phyloP scores from a whole-genome alignment of 1,140 invertebrate genomes.

The Drosophila varians region DNA sequence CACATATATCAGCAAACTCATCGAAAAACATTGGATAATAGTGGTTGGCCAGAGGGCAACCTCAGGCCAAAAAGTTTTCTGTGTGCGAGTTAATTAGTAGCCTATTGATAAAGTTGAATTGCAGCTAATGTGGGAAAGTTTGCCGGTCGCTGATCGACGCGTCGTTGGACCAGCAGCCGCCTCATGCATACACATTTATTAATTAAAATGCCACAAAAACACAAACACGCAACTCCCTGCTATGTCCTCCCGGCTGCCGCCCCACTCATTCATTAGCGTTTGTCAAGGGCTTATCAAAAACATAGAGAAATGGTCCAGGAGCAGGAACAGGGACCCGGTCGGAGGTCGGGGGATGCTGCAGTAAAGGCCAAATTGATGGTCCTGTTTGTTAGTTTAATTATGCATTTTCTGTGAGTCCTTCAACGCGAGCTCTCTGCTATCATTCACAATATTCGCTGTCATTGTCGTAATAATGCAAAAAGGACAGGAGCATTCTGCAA shows the following conservation, averaged over 20 bases:
- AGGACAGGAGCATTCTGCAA: constrained; percentile 19
- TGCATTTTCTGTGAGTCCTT: constrained; percentile 38
- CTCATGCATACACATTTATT: constrained; percentile 52
- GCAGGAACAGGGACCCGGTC: no score
- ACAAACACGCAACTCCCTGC: constrained; percentile 9
- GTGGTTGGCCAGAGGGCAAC: not conserved
- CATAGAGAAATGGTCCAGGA: constrained; percentile 20
- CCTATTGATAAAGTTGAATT: constrained; percentile 70
- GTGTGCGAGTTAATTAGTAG: constrained; percentile 69
- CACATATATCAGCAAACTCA: constrained; percentile 61
- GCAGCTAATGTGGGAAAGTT: constrained; percentile 55
- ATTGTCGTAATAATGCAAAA: constrained; percentile 69
- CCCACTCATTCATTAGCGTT: constrained; percentile 52
- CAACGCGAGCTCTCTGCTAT: constrained; percentile 23
- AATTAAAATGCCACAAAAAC: constrained; percentile 75
- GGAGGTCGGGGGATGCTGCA: no score
- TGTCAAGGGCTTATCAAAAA: constrained; percentile 62
- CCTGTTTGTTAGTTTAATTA: constrained; percentile 74
- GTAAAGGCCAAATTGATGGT: constrained; percentile 32
- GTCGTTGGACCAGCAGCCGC: not conserved
- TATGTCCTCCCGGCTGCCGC: not conserved
- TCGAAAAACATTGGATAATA: constrained; percentile 18
- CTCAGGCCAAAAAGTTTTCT: constrained; percentile 4
- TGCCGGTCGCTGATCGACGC: constrained; percentile 31
- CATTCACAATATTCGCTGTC: constrained; percentile 50